Evolutionary conservation across 2,797 vertebrate species (phyloP).

Genomic region (Philypnodon macrostomus): DNA sequence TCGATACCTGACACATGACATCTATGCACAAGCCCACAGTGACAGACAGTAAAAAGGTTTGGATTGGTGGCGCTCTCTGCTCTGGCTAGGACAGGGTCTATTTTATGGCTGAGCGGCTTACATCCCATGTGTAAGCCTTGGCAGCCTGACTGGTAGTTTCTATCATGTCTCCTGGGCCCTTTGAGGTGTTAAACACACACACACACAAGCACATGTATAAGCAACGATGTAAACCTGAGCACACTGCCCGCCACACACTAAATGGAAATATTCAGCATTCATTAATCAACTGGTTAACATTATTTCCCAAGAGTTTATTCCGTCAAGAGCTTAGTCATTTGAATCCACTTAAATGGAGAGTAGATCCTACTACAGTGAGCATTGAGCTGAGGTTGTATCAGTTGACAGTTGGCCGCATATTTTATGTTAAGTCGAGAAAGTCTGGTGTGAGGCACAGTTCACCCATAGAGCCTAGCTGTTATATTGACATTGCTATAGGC

Average conservation of each 20-base stretch:
- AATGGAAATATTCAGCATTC: constrained; percentile 60
- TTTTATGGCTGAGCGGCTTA: constrained; percentile 67
- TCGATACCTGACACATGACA: constrained; percentile 41
- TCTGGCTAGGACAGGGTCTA: constrained; percentile 45
- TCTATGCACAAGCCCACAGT: constrained; percentile 15
- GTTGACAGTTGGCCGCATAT: constrained; percentile 77
- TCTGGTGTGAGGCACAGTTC: constrained; percentile 73
- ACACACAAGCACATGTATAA: constrained; percentile 22
- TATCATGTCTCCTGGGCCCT: constrained; percentile 52
- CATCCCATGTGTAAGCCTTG: constrained; percentile 69
- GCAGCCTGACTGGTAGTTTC: constrained; percentile 62
- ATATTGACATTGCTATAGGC: constrained; percentile 24
- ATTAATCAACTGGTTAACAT: constrained; percentile 52
- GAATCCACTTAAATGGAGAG: constrained; percentile 57
- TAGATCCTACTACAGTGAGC: constrained; percentile 61
- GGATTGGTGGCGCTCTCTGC: constrained; percentile 43
- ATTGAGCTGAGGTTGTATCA: constrained; percentile 67
- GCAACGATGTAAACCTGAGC: too few relatives aligned
- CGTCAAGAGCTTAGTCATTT: constrained; percentile 59
- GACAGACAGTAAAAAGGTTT: constrained; percentile 39
- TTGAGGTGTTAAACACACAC: constrained; percentile 36
- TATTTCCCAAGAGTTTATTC: constrained; percentile 61
- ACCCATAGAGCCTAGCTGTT: constrained; percentile 52
- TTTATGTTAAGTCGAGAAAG: constrained; percentile 77
- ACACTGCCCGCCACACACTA: constrained; percentile 22